A percentile compares a stretch with the other conserved stretches of the same genome.
phyloP scores from a whole-genome alignment of 2,113 vertebrate genomes.

The Phocoena phocoena region DNA sequence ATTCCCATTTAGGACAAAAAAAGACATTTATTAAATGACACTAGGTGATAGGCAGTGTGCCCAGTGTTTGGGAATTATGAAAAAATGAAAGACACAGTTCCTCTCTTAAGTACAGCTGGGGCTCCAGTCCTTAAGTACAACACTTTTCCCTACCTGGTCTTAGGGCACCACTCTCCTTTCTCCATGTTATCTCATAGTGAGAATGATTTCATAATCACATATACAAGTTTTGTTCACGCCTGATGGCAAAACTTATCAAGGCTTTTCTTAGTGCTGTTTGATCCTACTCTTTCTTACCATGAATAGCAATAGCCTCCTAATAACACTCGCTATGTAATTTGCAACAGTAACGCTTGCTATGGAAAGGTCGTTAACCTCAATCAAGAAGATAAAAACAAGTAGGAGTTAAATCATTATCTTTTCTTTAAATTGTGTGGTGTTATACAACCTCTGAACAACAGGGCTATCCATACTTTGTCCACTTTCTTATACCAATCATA shows the following conservation, averaged over 20 bases:
- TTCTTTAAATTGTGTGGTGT: neutral
- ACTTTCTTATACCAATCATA: neutral
- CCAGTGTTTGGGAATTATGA: neutral
- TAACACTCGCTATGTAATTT: neutral
- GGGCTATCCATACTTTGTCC: neutral
- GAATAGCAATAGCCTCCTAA: neutral
- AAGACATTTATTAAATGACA: neutral
- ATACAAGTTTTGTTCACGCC: neutral
- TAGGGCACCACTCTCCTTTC: neutral
- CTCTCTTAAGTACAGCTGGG: neutral
- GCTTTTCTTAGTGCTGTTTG: neutral
- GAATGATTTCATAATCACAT: neutral
- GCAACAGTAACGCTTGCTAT: neutral
- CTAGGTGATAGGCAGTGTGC: neutral
- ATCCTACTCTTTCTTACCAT: neutral
- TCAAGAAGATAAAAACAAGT: neutral
- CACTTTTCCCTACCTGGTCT: neutral
- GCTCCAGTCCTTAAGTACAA: neutral
- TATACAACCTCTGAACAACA: neutral
- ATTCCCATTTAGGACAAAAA: neutral
- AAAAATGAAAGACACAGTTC: neutral
- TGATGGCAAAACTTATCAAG: neutral
- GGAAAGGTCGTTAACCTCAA: neutral
- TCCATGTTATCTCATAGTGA: neutral
- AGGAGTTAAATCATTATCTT: neutral